Conservation (phyloP, 2,797 vertebrate genomes). For the Eremophila alpestris region DNA sequence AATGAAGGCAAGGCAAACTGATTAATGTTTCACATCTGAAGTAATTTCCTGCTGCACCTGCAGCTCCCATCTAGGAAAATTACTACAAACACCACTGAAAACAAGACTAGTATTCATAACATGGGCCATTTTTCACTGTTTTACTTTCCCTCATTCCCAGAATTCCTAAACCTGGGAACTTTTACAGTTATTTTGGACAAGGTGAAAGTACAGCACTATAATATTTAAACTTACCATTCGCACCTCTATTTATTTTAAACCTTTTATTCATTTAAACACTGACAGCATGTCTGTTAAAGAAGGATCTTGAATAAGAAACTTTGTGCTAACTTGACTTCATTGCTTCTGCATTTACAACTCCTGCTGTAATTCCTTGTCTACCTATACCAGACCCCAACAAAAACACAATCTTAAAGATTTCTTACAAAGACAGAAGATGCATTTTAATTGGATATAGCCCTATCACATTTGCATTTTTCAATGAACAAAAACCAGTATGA, state of each 20-base stretch:
- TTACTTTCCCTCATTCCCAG: neutral
- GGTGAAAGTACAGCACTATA: neutral
- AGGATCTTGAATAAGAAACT: conserved; percentile 24
- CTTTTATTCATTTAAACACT: conserved; percentile 10
- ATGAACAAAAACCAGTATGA: neutral
- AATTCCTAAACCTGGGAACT: conserved; percentile 38
- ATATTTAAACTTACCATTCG: conserved; percentile 27
- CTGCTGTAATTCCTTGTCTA: neutral
- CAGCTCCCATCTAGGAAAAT: conserved; percentile 55
- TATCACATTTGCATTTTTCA: neutral
- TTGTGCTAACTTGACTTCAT: conserved; percentile 36
- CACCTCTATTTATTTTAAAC: conserved; percentile 28
- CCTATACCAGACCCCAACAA: neutral
- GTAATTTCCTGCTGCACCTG: conserved; percentile 72
- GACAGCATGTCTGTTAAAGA: conserved; percentile 18
- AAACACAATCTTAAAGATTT: conserved; percentile 17
- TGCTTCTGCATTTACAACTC: conserved; percentile 14
- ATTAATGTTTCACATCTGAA: conserved; percentile 70
- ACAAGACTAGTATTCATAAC: conserved; percentile 68
- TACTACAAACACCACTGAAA: conserved; percentile 41
- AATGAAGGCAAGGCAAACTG: conserved; percentile 44
- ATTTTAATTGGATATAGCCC: conserved; percentile 17
- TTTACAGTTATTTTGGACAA: conserved; percentile 44
- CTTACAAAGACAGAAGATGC: conserved; percentile 20
- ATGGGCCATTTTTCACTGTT: conserved; percentile 45